Evolutionary conservation across 2,888 invertebrate species (phyloP).

Genomic region (Synanthedon formicaeformis): DNA sequence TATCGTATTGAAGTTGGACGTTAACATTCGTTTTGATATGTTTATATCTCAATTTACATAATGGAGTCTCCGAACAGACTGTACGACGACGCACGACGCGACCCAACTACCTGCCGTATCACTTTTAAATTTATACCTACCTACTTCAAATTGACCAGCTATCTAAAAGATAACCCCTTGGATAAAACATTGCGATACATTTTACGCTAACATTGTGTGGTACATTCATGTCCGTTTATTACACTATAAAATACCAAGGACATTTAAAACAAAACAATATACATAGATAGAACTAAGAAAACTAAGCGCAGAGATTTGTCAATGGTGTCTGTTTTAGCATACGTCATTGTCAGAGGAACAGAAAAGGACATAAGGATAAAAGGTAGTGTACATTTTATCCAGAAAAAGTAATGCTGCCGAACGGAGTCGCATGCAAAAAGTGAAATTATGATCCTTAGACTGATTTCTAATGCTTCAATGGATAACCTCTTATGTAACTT

Average conservation of each 20-base stretch:
- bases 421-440: too few species aligned
- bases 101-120: conserved; percentile 9
- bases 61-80: conserved; percentile 41
- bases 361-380: too few species aligned
- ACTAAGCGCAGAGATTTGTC: too few species aligned
- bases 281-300: too few species aligned
- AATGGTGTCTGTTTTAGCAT: background rate
- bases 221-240: background rate
- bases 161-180: conserved; percentile 3
- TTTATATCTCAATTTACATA: conserved; percentile 62
- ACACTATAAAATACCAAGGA: too few species aligned
- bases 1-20: conserved; percentile 32
- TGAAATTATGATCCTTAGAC: too few species aligned
- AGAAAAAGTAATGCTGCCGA: too few species aligned
- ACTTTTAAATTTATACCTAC: conserved; percentile 14
- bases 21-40: conserved; percentile 51
- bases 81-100: conserved; percentile 52
- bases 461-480: too few species aligned
- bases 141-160: background rate
- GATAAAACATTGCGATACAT: background rate
- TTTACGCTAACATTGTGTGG: background rate
- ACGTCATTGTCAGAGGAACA: too few species aligned
- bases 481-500: too few species aligned
- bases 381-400: too few species aligned
- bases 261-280: too few species aligned